These are phyloP conservation scores for Tortricodes alternella DNA, from an alignment of 2,888 invertebrate genomes.

Conservation along the genomic window DNA sequence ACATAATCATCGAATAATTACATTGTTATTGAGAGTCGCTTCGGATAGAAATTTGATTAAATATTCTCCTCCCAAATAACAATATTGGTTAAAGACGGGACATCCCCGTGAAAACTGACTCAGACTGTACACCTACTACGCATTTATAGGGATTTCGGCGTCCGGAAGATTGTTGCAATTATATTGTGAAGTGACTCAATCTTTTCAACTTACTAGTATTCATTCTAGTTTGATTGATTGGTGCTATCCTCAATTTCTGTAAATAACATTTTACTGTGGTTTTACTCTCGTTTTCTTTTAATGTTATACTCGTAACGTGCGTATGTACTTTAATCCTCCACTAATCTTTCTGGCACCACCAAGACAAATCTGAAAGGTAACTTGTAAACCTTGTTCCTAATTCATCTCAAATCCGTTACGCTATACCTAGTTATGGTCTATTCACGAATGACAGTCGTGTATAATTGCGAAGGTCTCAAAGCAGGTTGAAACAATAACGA, in stretches of 20 bases:
- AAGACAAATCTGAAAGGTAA: not conserved
- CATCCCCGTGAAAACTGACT: conserved; percentile 7
- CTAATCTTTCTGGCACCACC: not conserved
- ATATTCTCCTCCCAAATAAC: not conserved
- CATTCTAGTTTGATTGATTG: no score
- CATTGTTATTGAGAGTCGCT: conserved; percentile 1
- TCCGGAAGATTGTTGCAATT: conserved; percentile 15
- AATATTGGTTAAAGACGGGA: conserved; percentile 1
- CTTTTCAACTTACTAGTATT: conserved; percentile 8
- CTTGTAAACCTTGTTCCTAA: conserved; percentile 3
- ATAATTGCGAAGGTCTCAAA: conserved; percentile 5
- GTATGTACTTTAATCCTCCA: no score
- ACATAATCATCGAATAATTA: not conserved
- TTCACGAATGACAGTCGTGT: conserved; percentile 4
- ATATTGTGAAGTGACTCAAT: conserved; percentile 15
- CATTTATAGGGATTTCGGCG: conserved; percentile 23
- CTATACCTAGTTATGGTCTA: not conserved
- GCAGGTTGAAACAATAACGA: conserved; percentile 14
- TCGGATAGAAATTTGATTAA: conserved; percentile 13
- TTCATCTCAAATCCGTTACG: conserved; percentile 3
- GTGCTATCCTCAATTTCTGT: no score
- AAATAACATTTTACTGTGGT: no score
- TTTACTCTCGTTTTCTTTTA: no score
- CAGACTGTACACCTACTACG: conserved; percentile 19
- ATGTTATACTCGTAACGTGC: no score